Evolutionary conservation across 1,140 invertebrate species (phyloP), one percentile per base, ranked within the genome.

Genomic region (Drosophila suzukii): DNA sequence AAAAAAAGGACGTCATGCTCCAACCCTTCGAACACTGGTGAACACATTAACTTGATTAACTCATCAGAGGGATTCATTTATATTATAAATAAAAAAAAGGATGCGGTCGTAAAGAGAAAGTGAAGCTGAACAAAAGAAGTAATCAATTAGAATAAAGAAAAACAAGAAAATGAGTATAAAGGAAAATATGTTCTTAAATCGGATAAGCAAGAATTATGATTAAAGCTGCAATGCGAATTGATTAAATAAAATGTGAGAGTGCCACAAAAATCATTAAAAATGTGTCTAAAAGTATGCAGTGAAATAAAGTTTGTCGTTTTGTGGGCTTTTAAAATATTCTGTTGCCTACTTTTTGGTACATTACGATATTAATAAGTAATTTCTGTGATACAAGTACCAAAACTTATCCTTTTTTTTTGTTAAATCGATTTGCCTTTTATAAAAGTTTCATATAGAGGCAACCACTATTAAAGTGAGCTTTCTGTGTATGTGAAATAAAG

Each of bases 41-140:
- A 47, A 20, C n/a, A 20, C 47, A 49, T 49, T 49, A 49, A 30
- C 47, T 24, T 49, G 47, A 49, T 30, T 49, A 30, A 49, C 27
- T 49, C 13, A 49, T 8, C 24, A 49, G 27, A n/a, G 27, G 43
- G 17, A n/a, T 30, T 49, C 7, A 11, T 11, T 44, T 20, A 41
- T 41, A 41, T 41, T 15, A 15, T 15, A 39, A 39, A 39, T 13
- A n/a, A 39, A 36, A 36, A 39, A 39, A n/a, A 39, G 38, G 13
- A 12, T 13, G 38, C 38, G 13, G 38, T 39, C 11, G 38, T 39
- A 13, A n/a, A n/a, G 38, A 4, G 4, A 39, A n/a, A 12, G 12
- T n/a, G 38, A n/a, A 39, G 13, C 38, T 34, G 32, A 34, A 34
- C 32, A 34, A 39, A 39, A 39, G 38, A 39, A 39, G 38, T n/a